Conservation (phyloP, 2,113 vertebrate species). For the Gadus macrocephalus region DNA sequence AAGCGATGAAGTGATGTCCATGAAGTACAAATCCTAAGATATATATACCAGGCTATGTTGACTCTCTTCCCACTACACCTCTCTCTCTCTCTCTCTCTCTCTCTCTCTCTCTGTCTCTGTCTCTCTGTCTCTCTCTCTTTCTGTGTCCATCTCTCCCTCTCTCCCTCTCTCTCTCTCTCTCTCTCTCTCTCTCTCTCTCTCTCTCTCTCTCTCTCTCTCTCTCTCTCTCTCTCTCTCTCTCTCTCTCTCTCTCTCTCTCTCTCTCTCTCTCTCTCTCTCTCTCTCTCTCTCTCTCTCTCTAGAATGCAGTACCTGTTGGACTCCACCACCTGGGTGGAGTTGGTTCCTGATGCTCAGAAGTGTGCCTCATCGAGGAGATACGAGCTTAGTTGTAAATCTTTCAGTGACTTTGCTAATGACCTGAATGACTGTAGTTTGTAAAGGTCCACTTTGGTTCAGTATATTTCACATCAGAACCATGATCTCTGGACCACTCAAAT, state of each 20-base stretch:
- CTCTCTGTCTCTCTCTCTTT: too few species aligned
- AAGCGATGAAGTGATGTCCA: conserved; percentile 47
- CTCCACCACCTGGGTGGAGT: conserved; percentile 68
- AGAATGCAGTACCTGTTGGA: conserved; percentile 74
- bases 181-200: too few species aligned
- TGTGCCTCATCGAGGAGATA: conserved; percentile 18
- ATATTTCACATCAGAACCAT: too few species aligned
- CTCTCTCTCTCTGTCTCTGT: too few species aligned
- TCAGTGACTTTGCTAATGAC: neutral
- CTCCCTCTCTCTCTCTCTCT: too few species aligned
- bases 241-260: too few species aligned
- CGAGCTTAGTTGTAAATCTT: conserved; percentile 24
- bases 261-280: neutral
- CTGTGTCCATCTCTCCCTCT: too few species aligned
- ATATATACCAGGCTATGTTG: neutral
- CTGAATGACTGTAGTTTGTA: neutral
- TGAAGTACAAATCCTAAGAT: neutral
- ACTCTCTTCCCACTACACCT: too few species aligned
- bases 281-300: conserved; percentile 11
- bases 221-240: too few species aligned
- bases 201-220: too few species aligned
- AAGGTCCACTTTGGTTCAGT: too few species aligned
- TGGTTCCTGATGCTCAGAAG: conserved; percentile 9
- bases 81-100: conserved; percentile 7
- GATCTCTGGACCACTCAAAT: too few species aligned